Base-by-base conservation (phyloP, 2,797 vertebrate species). In the Chaetophractus vellerosus region DNA sequence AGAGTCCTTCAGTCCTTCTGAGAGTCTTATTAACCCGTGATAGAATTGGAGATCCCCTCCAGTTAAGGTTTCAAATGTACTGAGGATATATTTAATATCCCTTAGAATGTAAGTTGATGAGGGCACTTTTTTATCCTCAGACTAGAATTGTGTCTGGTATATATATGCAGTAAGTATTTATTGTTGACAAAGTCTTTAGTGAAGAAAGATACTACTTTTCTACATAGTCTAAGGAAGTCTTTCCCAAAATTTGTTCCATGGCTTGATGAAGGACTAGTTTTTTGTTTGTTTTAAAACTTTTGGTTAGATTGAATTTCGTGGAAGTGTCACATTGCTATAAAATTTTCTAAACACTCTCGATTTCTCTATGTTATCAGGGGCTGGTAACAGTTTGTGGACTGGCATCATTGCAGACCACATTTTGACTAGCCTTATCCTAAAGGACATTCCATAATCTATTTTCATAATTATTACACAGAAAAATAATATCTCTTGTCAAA, bases 101-200 rank as follows among this genome's bases (percentile, higher is more conserved):
- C 31, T 50, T 87, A 79, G 16, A 41, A 64, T 55, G 24, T 80
- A 11, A 12, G 16, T 45, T 6, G 64, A 28, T 38, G 8, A 84
- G 16, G 38, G 6, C 4, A 84, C 18, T 26, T 15, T 88, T 38
- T 33, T 86, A 12, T 83, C 50, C 66, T 9, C 36, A 55, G 52
- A 55, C 41, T 88, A 69, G 68, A 82, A 24, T 68, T 33, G 4
- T 50, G 18, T 69, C 45, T 80, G 3, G 1, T 71, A 28, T 64
- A 61, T 5, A 83, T 11, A 71, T 81, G 52, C 52, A 38, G 48
- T 63, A 41, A 86, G 23, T 82, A 68, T 59, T 80, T 91, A 15
- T 61, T 89, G 45, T 90, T 81, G 69, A 85, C 23, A 79, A 10
- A 68, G 10, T 90, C 5, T 69, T 92, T 88, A 50, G 69, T 64